phyloP scores from a whole-genome alignment of 2,113 vertebrate species.

The Canis aureus region DNA sequence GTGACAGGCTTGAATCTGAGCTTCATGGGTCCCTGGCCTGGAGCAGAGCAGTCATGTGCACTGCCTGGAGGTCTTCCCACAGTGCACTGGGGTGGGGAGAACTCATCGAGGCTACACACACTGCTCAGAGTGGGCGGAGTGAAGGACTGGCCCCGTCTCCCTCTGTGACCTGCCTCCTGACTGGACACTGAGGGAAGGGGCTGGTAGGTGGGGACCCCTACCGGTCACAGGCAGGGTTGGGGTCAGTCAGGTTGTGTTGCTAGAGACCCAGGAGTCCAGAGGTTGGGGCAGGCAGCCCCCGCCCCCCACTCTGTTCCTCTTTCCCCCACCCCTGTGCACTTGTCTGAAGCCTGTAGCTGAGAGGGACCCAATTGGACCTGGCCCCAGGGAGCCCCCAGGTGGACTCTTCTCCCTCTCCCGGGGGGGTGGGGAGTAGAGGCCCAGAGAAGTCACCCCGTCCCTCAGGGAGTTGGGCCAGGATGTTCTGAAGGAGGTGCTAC shows the following conservation, averaged over 20 bases:
- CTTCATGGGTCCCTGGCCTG: background rate
- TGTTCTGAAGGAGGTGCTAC: background rate
- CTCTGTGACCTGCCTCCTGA: background rate
- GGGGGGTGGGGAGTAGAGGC: background rate
- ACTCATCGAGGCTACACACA: background rate
- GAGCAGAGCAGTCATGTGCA: fast-evolving
- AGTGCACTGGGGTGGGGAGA: background rate
- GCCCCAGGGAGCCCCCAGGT: background rate
- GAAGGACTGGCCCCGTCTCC: background rate
- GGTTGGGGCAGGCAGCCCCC: background rate
- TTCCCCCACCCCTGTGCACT: background rate
- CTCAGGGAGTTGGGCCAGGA: background rate
- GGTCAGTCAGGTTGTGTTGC: background rate
- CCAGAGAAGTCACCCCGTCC: background rate
- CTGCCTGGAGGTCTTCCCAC: background rate
- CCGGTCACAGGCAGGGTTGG: background rate
- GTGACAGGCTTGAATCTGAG: background rate
- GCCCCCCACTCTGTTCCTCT: fast-evolving
- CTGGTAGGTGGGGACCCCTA: no score
- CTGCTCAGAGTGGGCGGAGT: background rate
- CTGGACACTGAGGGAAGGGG: background rate
- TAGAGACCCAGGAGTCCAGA: background rate
- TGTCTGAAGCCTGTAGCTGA: background rate
- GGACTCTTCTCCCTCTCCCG: background rate
- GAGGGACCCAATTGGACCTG: background rate